Conservation (phyloP, 2,888 invertebrate species). For the Lasioglossum leucozonium region DNA sequence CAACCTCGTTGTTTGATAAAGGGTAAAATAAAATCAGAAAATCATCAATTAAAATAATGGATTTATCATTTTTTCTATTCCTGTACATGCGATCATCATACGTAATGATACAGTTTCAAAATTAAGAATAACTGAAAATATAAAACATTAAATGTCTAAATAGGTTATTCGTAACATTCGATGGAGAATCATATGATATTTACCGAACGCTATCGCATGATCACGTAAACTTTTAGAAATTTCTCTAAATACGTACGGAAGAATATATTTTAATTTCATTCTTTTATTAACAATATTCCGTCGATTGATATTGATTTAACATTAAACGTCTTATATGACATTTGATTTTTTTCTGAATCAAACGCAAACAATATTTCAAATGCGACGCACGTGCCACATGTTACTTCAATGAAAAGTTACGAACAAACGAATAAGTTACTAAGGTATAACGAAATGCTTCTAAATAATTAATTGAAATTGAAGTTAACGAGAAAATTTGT, state of each 20-base stretch:
- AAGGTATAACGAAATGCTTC: neutral
- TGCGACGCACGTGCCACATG: neutral
- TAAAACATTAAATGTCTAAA: neutral
- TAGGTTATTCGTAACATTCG: neutral
- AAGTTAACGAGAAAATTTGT: neutral
- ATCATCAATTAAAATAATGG: neutral
- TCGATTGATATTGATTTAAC: neutral
- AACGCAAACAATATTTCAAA: neutral
- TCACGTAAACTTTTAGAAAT: neutral
- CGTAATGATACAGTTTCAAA: neutral
- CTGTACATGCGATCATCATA: neutral
- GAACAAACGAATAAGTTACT: neutral
- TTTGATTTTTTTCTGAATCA: neutral
- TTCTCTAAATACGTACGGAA: neutral
- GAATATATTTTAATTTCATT: too few species aligned
- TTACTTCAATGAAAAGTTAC: neutral
- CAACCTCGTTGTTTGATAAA: constrained; percentile 11
- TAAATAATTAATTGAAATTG: neutral
- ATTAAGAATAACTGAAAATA: neutral
- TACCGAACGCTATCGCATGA: neutral
- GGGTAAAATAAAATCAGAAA: neutral
- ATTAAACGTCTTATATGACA: neutral
- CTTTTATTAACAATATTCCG: neutral
- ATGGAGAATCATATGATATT: constrained; percentile 4
- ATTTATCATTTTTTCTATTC: neutral